Conservation (phyloP, 1,140 invertebrate species). For the Colletes gigas region DNA sequence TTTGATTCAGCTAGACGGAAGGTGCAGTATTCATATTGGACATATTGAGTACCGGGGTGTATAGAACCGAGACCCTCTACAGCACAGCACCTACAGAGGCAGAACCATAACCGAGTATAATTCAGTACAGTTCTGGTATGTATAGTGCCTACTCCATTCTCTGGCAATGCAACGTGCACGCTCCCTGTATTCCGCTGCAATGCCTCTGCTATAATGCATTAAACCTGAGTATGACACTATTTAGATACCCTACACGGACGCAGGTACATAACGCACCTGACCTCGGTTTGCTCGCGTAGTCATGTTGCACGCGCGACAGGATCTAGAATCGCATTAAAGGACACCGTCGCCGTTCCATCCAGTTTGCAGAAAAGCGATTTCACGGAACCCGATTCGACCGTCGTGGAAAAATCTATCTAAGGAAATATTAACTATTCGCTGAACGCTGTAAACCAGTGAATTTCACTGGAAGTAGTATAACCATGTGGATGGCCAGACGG, state of each 20-base stretch:
- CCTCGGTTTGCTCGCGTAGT: slow-evolving; percentile 5
- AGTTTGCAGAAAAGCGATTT: neutral
- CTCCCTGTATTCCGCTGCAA: slow-evolving; percentile 64
- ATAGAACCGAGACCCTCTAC: slow-evolving; percentile 65
- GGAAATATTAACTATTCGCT: neutral
- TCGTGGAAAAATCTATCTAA: neutral
- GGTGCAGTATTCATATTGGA: slow-evolving; percentile 64
- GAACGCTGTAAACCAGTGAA: no score
- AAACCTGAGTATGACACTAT: slow-evolving; percentile 67
- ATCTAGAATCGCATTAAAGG: slow-evolving; percentile 64
- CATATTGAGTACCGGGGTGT: slow-evolving; percentile 70
- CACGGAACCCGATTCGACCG: neutral
- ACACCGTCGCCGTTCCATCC: neutral
- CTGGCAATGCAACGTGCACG: slow-evolving; percentile 65
- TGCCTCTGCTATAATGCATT: slow-evolving; percentile 68
- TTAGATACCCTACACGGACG: slow-evolving; percentile 49
- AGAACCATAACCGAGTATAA: slow-evolving; percentile 77
- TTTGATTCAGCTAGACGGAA: slow-evolving; percentile 67
- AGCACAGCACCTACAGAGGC: slow-evolving; percentile 69
- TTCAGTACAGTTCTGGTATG: slow-evolving; percentile 75
- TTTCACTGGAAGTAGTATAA: no score
- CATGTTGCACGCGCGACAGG: slow-evolving; percentile 36
- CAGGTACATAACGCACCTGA: slow-evolving; percentile 61
- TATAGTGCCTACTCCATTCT: slow-evolving; percentile 72
- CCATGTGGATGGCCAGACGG: neutral